phyloP scores from a whole-genome alignment of 2,797 vertebrate genomes.

The Leptoclinus maculatus region DNA sequence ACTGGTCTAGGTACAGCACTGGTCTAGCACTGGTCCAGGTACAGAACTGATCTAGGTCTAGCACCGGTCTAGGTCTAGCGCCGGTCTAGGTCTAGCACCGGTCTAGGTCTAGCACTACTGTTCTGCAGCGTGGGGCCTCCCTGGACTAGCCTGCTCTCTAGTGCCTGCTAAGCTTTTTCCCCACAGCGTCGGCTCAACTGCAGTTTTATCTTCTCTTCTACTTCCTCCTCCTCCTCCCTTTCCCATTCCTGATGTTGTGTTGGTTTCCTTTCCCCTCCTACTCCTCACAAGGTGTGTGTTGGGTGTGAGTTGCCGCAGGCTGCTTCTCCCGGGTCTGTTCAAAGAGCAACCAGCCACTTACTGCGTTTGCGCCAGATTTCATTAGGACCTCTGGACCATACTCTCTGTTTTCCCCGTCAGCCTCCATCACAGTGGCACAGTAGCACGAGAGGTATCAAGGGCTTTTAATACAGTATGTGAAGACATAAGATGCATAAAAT shows the following conservation, averaged over 20 bases:
- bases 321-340: conserved; percentile 59
- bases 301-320: conserved; percentile 36
- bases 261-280: not conserved
- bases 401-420: conserved; percentile 44
- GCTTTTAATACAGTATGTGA: conserved; percentile 13
- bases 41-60: too few relatives aligned
- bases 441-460: conserved; percentile 18
- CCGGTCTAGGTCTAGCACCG: too few relatives aligned
- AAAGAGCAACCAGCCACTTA: conserved; percentile 61
- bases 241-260: not conserved
- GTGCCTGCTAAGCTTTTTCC: conserved; percentile 57
- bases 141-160: conserved; percentile 39
- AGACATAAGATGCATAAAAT: conserved; percentile 29
- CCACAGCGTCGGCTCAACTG: conserved; percentile 46
- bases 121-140: conserved; percentile 43
- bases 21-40: too few relatives aligned
- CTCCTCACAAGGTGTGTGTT: conserved; percentile 30
- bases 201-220: conserved; percentile 36
- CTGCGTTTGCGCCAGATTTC: conserved; percentile 70
- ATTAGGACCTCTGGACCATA: conserved; percentile 71
- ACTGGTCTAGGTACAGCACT: too few relatives aligned
- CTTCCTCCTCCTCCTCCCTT: conserved; percentile 4
- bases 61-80: too few relatives aligned
- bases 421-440: conserved; percentile 48
- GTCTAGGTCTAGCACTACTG: conserved; percentile 15